Conservation (phyloP, 2,888 invertebrate species). For the Xestia c-nigrum region DNA sequence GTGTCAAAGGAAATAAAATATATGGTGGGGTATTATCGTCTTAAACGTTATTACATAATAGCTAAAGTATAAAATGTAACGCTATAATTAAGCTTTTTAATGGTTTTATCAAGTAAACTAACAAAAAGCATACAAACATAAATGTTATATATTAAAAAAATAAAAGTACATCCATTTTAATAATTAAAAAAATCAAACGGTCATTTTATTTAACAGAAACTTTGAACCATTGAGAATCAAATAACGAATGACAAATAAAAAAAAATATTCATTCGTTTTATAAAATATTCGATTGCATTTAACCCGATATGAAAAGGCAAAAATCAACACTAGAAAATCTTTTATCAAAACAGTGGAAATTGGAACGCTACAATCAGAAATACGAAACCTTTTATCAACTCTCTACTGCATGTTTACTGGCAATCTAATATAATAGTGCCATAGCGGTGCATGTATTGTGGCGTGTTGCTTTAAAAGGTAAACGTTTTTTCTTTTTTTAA, state of each 20-base stretch:
- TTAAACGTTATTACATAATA: not conserved
- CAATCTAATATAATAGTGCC: not conserved
- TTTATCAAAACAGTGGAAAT: constrained; percentile 36
- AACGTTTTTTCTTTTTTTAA: too few relatives aligned
- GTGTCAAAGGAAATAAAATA: not conserved
- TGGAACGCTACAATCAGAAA: constrained; percentile 28
- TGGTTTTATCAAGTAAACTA: too few relatives aligned
- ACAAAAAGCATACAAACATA: not conserved
- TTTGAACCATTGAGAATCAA: constrained; percentile 13
- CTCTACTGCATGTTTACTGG: constrained; percentile 4
- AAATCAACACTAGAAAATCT: constrained; percentile 23
- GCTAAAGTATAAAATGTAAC: not conserved
- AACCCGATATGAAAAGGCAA: constrained; percentile 14
- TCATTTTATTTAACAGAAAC: constrained; percentile 11
- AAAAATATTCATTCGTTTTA: constrained; percentile 5
- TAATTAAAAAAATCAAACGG: not conserved
- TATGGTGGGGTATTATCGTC: not conserved
- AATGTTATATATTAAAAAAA: too few relatives aligned
- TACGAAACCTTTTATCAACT: constrained; percentile 33
- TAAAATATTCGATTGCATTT: constrained; percentile 5
- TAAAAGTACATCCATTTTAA: not conserved
- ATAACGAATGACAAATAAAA: constrained; percentile 9
- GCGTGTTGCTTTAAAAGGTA: not conserved
- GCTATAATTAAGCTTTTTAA: too few relatives aligned
- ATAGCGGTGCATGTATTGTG: not conserved